These are phyloP conservation scores for Lutra lutra DNA, from an alignment of 2,797 vertebrate species.

Conservation along the genomic window DNA sequence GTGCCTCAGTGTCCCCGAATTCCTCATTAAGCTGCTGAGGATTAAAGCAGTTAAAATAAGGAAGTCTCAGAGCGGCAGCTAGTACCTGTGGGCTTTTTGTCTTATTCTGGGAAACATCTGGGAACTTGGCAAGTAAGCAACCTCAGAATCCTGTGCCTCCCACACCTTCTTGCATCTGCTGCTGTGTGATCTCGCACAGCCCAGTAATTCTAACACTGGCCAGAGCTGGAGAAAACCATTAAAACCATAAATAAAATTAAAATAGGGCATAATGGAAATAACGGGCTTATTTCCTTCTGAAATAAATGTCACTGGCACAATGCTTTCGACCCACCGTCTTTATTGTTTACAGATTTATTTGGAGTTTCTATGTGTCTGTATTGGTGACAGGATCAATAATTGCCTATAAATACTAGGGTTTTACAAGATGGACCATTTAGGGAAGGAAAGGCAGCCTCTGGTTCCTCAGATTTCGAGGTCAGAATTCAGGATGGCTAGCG, in stretches of 20 bases:
- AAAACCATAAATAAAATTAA: constrained; percentile 61
- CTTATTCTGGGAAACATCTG: neutral
- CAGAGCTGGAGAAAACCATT: neutral
- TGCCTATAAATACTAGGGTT: neutral
- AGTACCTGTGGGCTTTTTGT: neutral
- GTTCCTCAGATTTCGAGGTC: neutral
- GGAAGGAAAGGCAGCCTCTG: neutral
- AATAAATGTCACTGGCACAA: constrained; percentile 72
- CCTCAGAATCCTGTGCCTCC: neutral
- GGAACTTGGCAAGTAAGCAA: neutral
- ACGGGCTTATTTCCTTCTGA: constrained; percentile 67
- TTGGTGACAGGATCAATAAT: constrained; percentile 59
- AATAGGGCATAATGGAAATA: constrained; percentile 59
- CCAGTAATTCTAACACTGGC: neutral
- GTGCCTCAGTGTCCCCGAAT: neutral
- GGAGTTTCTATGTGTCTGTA: constrained; percentile 62
- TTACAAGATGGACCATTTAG: neutral
- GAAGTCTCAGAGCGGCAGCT: neutral
- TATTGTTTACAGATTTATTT: constrained; percentile 44
- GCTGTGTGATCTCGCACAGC: fast-evolving
- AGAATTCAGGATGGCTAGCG: neutral
- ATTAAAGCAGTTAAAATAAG: neutral
- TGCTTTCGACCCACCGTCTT: neutral
- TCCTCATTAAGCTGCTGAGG: neutral
- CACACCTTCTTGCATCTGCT: fast-evolving